Conservation (phyloP, 2,797 vertebrate species). For the Potorous gilbertii region DNA sequence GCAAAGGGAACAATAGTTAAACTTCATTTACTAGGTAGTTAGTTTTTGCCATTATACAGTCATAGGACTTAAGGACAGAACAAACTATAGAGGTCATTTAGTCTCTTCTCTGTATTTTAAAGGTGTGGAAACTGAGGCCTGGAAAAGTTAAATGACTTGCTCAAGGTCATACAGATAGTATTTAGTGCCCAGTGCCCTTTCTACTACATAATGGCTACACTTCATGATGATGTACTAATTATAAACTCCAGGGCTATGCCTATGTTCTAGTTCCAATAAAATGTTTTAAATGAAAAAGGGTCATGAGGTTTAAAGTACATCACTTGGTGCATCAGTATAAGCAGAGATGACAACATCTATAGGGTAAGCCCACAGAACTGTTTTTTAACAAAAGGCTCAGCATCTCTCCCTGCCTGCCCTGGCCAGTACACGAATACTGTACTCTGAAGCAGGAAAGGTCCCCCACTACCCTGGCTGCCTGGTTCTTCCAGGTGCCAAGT, state of each 20-base stretch:
- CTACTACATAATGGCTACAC: not conserved
- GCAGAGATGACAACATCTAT: not conserved
- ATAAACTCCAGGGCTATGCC: conserved; percentile 14
- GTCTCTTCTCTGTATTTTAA: not conserved
- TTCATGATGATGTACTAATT: not conserved
- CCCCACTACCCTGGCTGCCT: not conserved
- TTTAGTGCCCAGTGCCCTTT: not conserved
- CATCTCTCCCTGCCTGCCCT: not conserved
- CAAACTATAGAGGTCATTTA: not conserved
- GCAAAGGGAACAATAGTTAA: not conserved
- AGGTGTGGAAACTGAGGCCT: not conserved
- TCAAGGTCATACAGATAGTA: not conserved
- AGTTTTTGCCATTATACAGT: not conserved
- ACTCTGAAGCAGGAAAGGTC: not conserved
- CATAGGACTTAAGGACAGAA: not conserved
- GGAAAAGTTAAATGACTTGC: not conserved
- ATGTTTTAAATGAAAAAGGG: conserved; percentile 34
- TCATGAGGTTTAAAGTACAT: conserved; percentile 17
- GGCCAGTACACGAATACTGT: not conserved
- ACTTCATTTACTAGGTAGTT: not conserved
- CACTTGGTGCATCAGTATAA: conserved; percentile 6
- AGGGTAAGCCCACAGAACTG: not conserved
- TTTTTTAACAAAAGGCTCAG: conserved; percentile 13
- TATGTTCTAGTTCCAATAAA: conserved; percentile 5
- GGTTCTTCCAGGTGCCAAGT: not conserved